Evolutionary conservation across 1,140 invertebrate species (phyloP).

Genomic region (Sinella curviseta): DNA sequence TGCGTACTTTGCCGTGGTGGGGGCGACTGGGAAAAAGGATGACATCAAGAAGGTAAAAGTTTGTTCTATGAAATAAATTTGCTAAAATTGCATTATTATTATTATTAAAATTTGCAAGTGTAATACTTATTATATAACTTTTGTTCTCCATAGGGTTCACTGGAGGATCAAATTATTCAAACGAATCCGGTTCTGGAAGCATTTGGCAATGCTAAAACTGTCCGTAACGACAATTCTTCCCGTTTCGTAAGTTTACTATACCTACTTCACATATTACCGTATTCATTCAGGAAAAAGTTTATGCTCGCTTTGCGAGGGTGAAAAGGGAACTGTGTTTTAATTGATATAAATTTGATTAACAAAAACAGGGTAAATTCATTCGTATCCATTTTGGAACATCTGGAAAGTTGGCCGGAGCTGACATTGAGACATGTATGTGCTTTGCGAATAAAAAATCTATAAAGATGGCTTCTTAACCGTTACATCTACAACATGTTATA

Average conservation of each 20-base stretch:
- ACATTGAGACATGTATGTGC: slow-evolving; percentile 28
- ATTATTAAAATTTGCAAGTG: neutral
- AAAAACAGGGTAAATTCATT: slow-evolving; percentile 94
- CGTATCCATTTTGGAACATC: slow-evolving; percentile 98
- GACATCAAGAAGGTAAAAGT: slow-evolving; percentile 16
- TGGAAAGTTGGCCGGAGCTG: slow-evolving; percentile 76
- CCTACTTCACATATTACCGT: too few species aligned
- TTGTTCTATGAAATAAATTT: neutral
- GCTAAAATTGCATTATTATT: too few species aligned
- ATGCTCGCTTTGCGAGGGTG: too few species aligned
- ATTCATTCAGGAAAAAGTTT: too few species aligned
- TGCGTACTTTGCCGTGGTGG: slow-evolving; percentile 64
- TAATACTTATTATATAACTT: neutral
- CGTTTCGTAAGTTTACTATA: slow-evolving; percentile 83
- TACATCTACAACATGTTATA: too few species aligned
- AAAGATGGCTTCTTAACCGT: too few species aligned
- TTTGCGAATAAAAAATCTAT: neutral
- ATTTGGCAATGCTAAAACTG: slow-evolving; percentile 99
- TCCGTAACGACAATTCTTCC: slow-evolving; percentile 98
- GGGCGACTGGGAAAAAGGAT: slow-evolving; percentile 1
- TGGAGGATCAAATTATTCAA: slow-evolving; percentile 97
- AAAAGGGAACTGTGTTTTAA: too few species aligned
- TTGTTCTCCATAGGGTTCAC: slow-evolving; percentile 61
- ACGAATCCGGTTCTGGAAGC: slow-evolving; percentile 98
- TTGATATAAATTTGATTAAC: too few species aligned